Percentiles rank a stretch among this genome's conserved stretches.
phyloP scores from a whole-genome alignment of 2,797 vertebrate species.

The Tragopan temminckii region DNA sequence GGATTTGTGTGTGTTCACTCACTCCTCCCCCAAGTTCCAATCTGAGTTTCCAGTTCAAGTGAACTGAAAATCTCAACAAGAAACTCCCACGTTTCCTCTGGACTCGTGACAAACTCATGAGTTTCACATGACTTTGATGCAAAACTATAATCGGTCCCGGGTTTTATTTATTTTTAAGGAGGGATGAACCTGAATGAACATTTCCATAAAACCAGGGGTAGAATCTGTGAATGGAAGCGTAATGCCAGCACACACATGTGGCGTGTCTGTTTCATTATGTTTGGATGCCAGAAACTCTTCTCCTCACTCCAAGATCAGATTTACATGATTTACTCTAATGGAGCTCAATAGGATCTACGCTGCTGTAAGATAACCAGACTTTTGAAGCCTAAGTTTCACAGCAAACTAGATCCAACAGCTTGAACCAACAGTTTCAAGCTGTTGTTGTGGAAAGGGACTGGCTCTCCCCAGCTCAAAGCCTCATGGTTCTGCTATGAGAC shows the following conservation, averaged over 20 bases:
- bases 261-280: neutral
- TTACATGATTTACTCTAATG: neutral
- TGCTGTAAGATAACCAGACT: neutral
- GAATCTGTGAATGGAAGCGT: neutral
- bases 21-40: neutral
- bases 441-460: neutral
- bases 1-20: neutral
- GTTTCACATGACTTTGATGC: conserved; percentile 34
- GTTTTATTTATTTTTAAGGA: conserved; percentile 5
- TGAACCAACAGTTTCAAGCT: neutral
- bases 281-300: neutral
- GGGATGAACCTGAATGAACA: neutral
- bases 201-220: neutral
- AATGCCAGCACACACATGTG: neutral
- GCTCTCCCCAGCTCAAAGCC: neutral
- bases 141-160: conserved; percentile 27
- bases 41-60: conserved; percentile 23
- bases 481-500: fast-evolving
- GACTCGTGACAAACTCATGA: neutral
- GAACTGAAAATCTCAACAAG: conserved; percentile 40
- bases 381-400: neutral
- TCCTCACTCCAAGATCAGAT: neutral
- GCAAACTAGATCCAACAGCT: neutral
- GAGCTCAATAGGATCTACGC: neutral
- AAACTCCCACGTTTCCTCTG: conserved; percentile 57